Evolutionary conservation across 2,797 vertebrate species (phyloP), one percentile per base, ranked within the genome.

Genomic region (Poecilia gillii): DNA sequence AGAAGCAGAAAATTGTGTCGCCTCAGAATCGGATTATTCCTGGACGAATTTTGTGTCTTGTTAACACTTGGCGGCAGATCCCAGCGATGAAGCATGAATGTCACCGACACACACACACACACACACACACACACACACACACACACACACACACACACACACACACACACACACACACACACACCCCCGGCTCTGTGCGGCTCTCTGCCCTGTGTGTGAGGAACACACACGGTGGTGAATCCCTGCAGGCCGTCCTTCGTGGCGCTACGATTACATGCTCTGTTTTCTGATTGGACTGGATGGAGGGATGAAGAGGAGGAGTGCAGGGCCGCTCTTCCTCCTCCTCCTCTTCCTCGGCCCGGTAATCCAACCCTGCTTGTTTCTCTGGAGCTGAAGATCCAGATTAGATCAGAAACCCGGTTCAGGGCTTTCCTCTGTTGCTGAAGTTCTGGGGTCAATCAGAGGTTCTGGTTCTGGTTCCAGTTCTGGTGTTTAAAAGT

Each of bases 231-330:
- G 53, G 43, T 47, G 4, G 36, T 73, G 47, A 84, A 41, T 72
- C 64, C 87, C 85, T 78, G 39, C 76, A 78, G 80, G 68, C 57
- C 59, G 90, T 90, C 91, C 91, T 91, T 93, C 88, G 89, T 79
- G 72, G 82, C 78, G 81, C 86, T 90, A 72, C 88, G 89, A 92
- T 93, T 89, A 91, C 89, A 86, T 41, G 11, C 73, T 77, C 74
- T 73, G 78, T 13, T 66, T 70, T 82, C 78, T 84, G 72, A 81
- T 71, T 83, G 85, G 73, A 33, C 25, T 77, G 70, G 31, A 85
- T 47, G 75, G 53, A n/a, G 66, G 76, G 81, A 80, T n/a, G 79
- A 75, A 33, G 45, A 76, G 53, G 79, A 80, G 39, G 75, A 73
- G 33, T 31, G 72, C 25, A 74, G 64, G 25, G 43, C 31, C 39